phyloP scores from a whole-genome alignment of 2,888 invertebrate genomes.

The Hetaerina titia region DNA sequence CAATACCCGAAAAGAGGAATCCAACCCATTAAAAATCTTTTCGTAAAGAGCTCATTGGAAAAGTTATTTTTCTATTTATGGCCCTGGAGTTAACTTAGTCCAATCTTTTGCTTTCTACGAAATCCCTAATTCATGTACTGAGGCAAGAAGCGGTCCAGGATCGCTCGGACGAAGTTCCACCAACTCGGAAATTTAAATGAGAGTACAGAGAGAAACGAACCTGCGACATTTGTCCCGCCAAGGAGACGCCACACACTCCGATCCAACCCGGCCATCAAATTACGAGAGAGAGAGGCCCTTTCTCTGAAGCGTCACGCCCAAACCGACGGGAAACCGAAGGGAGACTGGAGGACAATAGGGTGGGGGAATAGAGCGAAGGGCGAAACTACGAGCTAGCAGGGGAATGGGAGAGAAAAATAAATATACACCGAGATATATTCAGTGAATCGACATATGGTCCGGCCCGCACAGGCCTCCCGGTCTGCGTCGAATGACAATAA shows the following conservation, averaged over 20 bases:
- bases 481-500: conserved; percentile 14
- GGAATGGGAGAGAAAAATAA: not conserved
- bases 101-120: not conserved
- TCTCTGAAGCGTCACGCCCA: not conserved
- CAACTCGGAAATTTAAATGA: not conserved
- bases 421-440: not conserved
- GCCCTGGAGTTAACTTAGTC: not conserved
- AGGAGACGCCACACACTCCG: not conserved
- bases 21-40: not conserved
- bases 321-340: not conserved
- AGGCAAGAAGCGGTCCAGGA: not conserved
- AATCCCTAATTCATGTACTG: not conserved
- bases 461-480: not conserved
- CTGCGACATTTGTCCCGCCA: not conserved
- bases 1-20: not conserved
- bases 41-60: not conserved
- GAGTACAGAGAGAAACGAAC: not conserved
- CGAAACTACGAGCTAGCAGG: not conserved
- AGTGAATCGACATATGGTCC: conserved; percentile 14
- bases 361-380: not conserved
- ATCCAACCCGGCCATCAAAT: not conserved
- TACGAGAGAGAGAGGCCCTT: not conserved
- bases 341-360: not conserved
- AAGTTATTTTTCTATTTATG: not conserved
- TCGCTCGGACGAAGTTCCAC: not conserved